phyloP scores from a whole-genome alignment of 2,888 invertebrate species.

The Maniola hyperantus region DNA sequence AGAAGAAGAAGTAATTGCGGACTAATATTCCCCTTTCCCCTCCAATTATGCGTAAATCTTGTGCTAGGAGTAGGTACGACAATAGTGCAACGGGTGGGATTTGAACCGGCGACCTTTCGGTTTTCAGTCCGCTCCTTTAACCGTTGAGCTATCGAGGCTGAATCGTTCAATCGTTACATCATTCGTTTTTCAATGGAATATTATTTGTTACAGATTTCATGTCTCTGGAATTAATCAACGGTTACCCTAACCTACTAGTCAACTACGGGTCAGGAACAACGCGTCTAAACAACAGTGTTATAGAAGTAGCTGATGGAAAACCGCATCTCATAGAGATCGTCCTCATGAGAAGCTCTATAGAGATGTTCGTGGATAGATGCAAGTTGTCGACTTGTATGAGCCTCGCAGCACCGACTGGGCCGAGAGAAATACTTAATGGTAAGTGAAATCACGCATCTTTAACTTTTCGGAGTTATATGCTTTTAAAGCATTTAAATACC shows the following conservation, averaged over 20 bases:
- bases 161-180: too few relatives aligned
- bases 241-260: conserved; percentile 91
- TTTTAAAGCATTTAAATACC: background rate
- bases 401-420: conserved; percentile 86
- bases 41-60: too few relatives aligned
- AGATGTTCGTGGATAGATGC: conserved; percentile 91
- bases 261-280: conserved; percentile 94
- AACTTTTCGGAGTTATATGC: too few relatives aligned
- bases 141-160: too few relatives aligned
- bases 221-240: conserved; percentile 91
- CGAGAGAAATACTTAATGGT: conserved; percentile 88
- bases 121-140: too few relatives aligned
- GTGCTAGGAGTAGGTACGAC: too few relatives aligned
- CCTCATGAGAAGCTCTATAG: conserved; percentile 84
- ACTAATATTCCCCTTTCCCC: too few relatives aligned
- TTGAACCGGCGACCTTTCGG: too few relatives aligned
- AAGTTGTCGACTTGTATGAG: conserved; percentile 87
- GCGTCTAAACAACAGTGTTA: conserved; percentile 86
- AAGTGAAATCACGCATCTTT: conserved; percentile 39
- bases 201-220: conserved; percentile 88
- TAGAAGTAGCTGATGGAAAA: conserved; percentile 91
- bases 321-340: conserved; percentile 94
- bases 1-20: too few relatives aligned
- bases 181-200: too few relatives aligned
- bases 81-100: too few relatives aligned